Conservation (phyloP, 2,888 invertebrate species). For the Arge pagana region DNA sequence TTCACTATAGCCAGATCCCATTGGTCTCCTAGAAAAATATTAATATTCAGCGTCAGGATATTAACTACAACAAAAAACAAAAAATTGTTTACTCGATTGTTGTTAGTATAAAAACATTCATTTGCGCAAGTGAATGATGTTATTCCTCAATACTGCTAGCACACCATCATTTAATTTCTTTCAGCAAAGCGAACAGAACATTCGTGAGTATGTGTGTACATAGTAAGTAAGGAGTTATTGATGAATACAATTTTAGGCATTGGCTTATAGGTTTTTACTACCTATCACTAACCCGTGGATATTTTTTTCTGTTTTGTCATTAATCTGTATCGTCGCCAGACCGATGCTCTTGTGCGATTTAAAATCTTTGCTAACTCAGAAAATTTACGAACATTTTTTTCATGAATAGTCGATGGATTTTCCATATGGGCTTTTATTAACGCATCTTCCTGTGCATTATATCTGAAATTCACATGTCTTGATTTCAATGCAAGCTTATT, state of each 20-base stretch:
- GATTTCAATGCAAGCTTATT: not conserved
- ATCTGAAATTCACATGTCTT: slow-evolving; percentile 35
- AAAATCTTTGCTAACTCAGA: slow-evolving; percentile 44
- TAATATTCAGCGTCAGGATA: too few species aligned
- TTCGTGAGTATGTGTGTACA: too few species aligned
- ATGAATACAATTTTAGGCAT: too few species aligned
- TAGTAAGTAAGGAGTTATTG: too few species aligned
- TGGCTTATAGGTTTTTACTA: too few species aligned
- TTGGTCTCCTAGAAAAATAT: slow-evolving; percentile 19
- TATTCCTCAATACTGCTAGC: too few species aligned
- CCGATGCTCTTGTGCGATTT: slow-evolving; percentile 48
- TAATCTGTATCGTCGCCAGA: slow-evolving; percentile 48
- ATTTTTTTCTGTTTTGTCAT: slow-evolving; percentile 33
- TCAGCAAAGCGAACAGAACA: too few species aligned
- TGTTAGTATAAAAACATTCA: too few species aligned
- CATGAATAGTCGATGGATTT: slow-evolving; percentile 30
- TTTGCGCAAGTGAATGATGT: too few species aligned
- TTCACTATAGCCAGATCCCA: slow-evolving; percentile 38
- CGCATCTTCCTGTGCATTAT: slow-evolving; percentile 35
- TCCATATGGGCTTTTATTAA: slow-evolving; percentile 42
- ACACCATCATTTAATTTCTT: too few species aligned
- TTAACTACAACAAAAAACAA: too few species aligned
- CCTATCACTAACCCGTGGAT: not conserved
- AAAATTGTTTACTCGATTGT: too few species aligned
- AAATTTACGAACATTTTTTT: slow-evolving; percentile 34